These are phyloP conservation scores for Lophura nycthemera DNA, from an alignment of 2,113 vertebrate genomes.

Conservation along the genomic window DNA sequence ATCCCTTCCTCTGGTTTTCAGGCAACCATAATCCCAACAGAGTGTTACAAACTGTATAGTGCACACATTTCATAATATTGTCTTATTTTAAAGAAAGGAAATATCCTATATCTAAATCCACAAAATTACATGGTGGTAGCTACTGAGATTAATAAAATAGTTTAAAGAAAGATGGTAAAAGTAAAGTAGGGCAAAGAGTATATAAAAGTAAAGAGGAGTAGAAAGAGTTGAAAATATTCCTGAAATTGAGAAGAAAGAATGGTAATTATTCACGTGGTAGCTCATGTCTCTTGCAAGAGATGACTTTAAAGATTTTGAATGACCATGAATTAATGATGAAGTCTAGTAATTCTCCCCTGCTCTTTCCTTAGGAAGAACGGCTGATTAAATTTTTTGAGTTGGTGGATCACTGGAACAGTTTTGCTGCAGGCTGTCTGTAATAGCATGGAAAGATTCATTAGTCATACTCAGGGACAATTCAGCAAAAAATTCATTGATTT, in stretches of 20 bases:
- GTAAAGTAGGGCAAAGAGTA: not conserved
- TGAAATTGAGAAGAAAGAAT: not conserved
- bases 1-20: not conserved
- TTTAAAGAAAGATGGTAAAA: not conserved
- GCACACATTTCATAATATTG: no score
- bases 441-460: not conserved
- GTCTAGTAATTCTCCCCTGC: not conserved
- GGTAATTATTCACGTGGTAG: not conserved
- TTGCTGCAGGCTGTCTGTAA: not conserved
- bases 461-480: not conserved
- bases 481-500: not conserved
- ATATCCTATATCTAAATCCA: not conserved
- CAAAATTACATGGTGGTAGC: not conserved
- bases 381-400: not conserved
- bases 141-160: not conserved
- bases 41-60: not conserved
- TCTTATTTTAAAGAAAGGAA: not conserved
- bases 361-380: not conserved
- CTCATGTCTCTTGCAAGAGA: not conserved
- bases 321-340: not conserved
- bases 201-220: not conserved
- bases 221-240: not conserved
- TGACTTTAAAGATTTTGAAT: not conserved
- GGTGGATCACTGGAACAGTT: rapidly evolving
- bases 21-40: not conserved